phyloP scores from a whole-genome alignment of 2,888 invertebrate genomes.

The Philereme vetulata region DNA sequence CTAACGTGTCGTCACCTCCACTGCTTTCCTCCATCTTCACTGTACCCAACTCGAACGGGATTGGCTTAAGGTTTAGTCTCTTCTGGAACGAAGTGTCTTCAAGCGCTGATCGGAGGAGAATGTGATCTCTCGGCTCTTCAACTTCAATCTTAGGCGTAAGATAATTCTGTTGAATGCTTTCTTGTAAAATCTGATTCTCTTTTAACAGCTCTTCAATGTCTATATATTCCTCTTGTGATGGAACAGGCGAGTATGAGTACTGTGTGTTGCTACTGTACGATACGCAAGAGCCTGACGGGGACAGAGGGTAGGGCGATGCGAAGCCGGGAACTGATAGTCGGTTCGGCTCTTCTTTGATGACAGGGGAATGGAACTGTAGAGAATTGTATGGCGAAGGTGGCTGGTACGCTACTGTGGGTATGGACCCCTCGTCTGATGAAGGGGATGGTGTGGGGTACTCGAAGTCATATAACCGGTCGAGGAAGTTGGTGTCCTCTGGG shows the following conservation, averaged over 20 bases:
- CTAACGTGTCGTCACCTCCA: slow-evolving; percentile 82
- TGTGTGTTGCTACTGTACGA: slow-evolving; percentile 84
- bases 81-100: slow-evolving; percentile 94
- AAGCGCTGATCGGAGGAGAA: slow-evolving; percentile 90
- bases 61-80: slow-evolving; percentile 91
- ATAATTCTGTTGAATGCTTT: slow-evolving; percentile 69
- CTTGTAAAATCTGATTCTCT: slow-evolving; percentile 82
- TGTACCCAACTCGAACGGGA: slow-evolving; percentile 86
- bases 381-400: slow-evolving; percentile 83
- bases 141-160: slow-evolving; percentile 83
- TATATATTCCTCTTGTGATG: slow-evolving; percentile 85
- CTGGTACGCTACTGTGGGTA: slow-evolving; percentile 83
- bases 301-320: slow-evolving; percentile 80
- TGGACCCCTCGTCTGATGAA: slow-evolving; percentile 81
- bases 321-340: slow-evolving; percentile 79
- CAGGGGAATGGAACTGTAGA: slow-evolving; percentile 63
- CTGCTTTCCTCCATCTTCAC: slow-evolving; percentile 88
- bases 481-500: slow-evolving; percentile 71
- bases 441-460: slow-evolving; percentile 80
- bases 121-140: slow-evolving; percentile 86
- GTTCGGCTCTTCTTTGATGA: slow-evolving; percentile 82
- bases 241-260: slow-evolving; percentile 75
- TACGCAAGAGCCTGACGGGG: slow-evolving; percentile 83
- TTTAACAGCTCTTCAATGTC: slow-evolving; percentile 85
- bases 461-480: slow-evolving; percentile 78